Percentiles rank a stretch among this genome's conserved stretches.
These are phyloP conservation scores for Reticulitermes lucifugus DNA, from an alignment of 2,888 invertebrate species.

Conservation along the genomic window DNA sequence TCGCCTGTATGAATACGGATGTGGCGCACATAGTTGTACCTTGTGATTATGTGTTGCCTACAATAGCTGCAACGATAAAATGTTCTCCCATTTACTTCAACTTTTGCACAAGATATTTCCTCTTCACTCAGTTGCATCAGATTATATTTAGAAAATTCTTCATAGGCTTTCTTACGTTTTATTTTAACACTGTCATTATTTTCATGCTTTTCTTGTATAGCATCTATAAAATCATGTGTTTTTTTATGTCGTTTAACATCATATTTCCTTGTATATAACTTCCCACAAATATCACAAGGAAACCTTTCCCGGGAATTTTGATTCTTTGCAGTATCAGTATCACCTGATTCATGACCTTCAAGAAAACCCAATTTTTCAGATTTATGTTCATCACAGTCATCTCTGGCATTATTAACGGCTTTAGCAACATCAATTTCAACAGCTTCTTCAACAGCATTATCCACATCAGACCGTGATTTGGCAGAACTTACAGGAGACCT, in stretches of 20 bases:
- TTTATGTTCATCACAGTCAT: not conserved
- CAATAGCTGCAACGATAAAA: conserved; percentile 23
- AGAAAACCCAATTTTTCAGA: not conserved
- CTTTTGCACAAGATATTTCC: conserved; percentile 21
- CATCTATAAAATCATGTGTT: not conserved
- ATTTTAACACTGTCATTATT: not conserved
- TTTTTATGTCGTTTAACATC: conserved; percentile 17
- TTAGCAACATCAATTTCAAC: not conserved
- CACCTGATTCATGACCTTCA: not conserved
- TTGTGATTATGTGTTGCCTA: conserved; percentile 2
- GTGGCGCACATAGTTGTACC: conserved; percentile 14
- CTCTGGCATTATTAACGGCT: not conserved
- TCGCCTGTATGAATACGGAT: conserved; percentile 21
- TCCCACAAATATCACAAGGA: conserved; percentile 12
- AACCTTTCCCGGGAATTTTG: not conserved
- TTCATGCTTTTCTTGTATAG: not conserved
- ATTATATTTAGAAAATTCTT: not conserved
- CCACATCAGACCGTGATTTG: not conserved
- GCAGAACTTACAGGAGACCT: not conserved
- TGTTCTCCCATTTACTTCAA: conserved; percentile 2
- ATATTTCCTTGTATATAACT: not conserved
- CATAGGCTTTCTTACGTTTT: conserved; percentile 11
- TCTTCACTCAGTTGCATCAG: not conserved
- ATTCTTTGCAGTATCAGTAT: not conserved
- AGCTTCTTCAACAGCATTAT: not conserved